phyloP scores from a whole-genome alignment of 1,140 invertebrate genomes.

The Drosophila pachea region DNA sequence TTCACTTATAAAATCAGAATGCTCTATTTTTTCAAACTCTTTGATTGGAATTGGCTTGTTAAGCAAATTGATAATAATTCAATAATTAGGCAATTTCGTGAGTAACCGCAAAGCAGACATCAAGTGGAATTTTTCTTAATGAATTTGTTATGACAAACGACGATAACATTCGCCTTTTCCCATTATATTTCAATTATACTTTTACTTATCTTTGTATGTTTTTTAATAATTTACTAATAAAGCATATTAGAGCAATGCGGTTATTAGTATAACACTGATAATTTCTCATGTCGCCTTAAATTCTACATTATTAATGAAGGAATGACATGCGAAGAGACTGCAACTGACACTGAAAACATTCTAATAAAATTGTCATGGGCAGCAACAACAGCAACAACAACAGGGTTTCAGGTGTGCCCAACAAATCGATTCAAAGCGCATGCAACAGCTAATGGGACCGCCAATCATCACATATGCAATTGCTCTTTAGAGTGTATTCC shows the following conservation, averaged over 20 bases:
- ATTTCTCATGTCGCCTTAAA: constrained; percentile 29
- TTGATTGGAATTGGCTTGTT: neutral
- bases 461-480: constrained; percentile 50
- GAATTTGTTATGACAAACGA: neutral
- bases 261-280: constrained; percentile 13
- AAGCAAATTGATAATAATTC: constrained; percentile 40
- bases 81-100: constrained; percentile 33
- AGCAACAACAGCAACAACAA: constrained; percentile 33
- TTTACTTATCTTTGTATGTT: neutral
- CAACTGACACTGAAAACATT: constrained; percentile 46
- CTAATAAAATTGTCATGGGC: constrained; percentile 44
- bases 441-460: constrained; percentile 43
- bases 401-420: constrained; percentile 35
- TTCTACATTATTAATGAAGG: constrained; percentile 56
- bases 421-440: constrained; percentile 53
- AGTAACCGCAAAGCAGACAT: neutral
- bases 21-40: too few species aligned
- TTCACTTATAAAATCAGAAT: constrained; percentile 21
- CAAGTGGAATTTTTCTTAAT: neutral
- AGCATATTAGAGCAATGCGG: neutral
- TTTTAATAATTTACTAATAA: neutral
- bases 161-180: too few species aligned
- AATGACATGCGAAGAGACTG: constrained; percentile 28
- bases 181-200: constrained; percentile 11
- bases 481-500: constrained; percentile 71